Base-by-base conservation (phyloP, 2,888 invertebrate genomes). In the Dryomyza anilis region DNA sequence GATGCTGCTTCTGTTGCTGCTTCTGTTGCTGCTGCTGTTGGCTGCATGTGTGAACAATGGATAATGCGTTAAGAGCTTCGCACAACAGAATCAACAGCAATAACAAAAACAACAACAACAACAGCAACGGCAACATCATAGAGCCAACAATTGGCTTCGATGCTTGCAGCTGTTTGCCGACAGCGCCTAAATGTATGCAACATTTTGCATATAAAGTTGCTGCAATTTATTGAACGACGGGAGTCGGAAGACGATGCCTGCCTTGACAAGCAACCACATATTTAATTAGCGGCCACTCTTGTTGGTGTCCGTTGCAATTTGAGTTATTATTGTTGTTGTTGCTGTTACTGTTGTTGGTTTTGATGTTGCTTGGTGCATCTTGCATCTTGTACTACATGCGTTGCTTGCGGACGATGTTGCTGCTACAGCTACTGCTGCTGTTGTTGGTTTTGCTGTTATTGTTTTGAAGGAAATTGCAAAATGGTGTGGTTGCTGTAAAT, bases 241-340 rank as follows among this genome's bases (percentile, higher is more conserved):
- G n/a, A n/a, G n/a, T n/a, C n/a, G n/a, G n/a, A n/a, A n/a, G 3
- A 39, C 8, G 39, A 12, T 14, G 39, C 14, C 3, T n/a, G 7
- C n/a, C 67, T 64, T 66, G 66, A 67, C 64, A 67, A n/a, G 36
- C 50, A 64, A 64, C 60, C 67, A 67, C 64, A 67, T 64, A 67
- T 67, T 69, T 69, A 67, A 67, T 67, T 69, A 69, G 69, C 63
- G 62, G 62, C 58, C 65, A 36, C 30, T 59, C 10, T n/a, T 19
- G 33, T 19, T 50, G 33, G 60, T 65, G 57, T 65, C 62, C 52
- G 43, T 43, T 10, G 62, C 62, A 65, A 56, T 50, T 2, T 21
- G 6, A 14, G 53, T 53, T 50, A 39, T 3, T 39, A n/a, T 7
- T 5, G 39, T 39, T 39, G 39, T 39, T 39, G 39, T 39, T 39